Conservation (phyloP, 2,113 vertebrate species). For the Dicentrarchus labrax region DNA sequence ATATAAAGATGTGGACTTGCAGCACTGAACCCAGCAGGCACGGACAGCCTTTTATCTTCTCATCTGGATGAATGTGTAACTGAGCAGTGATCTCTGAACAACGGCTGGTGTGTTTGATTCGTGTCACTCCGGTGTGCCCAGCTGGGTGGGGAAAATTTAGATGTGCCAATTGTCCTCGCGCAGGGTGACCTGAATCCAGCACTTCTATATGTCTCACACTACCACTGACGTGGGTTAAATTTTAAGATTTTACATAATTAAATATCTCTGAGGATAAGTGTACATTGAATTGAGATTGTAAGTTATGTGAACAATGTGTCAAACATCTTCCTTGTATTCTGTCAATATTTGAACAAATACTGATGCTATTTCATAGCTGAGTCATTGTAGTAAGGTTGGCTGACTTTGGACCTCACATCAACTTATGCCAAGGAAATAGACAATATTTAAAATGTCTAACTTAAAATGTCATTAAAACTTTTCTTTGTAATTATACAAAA, state of each 20-base stretch:
- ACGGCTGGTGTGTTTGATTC: slow-evolving; percentile 9
- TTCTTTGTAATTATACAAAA: slow-evolving; percentile 69
- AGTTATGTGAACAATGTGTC: slow-evolving; percentile 22
- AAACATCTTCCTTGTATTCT: slow-evolving; percentile 19
- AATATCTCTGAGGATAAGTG: background rate
- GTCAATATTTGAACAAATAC: slow-evolving; percentile 5
- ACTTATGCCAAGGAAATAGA: slow-evolving; percentile 73
- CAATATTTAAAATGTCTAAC: slow-evolving; percentile 72
- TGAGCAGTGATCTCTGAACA: background rate
- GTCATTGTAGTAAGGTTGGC: slow-evolving; percentile 23
- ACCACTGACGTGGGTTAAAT: background rate
- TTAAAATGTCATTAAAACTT: slow-evolving; percentile 77
- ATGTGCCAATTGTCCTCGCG: slow-evolving; percentile 13
- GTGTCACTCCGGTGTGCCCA: background rate
- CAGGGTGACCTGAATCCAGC: background rate
- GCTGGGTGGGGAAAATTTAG: background rate
- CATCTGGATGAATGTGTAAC: slow-evolving; percentile 30
- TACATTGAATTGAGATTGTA: slow-evolving; percentile 15
- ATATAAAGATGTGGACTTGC: background rate
- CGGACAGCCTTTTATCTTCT: background rate
- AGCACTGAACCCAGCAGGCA: slow-evolving; percentile 20
- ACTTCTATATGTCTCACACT: background rate
- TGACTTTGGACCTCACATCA: slow-evolving; percentile 52
- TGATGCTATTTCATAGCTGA: background rate
- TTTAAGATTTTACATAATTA: slow-evolving; percentile 38